phyloP scores from a whole-genome alignment of 2,113 vertebrate genomes.

The Clinocottus analis region DNA sequence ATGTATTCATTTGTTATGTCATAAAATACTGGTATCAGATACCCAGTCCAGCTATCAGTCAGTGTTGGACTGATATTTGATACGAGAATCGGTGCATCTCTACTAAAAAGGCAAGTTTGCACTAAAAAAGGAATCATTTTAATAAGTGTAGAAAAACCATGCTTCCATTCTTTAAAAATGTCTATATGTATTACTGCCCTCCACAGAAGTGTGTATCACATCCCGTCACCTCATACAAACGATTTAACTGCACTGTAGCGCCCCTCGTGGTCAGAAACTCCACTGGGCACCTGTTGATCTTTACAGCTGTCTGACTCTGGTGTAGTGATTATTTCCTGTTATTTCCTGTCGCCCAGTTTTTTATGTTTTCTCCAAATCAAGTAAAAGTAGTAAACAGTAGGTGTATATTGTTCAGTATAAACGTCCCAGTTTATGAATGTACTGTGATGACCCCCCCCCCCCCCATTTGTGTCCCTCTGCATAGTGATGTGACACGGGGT shows the following conservation, averaged over 20 bases:
- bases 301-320: slow-evolving; percentile 40
- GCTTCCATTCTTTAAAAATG: background rate
- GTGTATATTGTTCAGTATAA: background rate
- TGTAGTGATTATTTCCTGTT: background rate
- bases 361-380: slow-evolving; percentile 5
- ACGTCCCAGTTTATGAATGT: background rate
- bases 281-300: background rate
- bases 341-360: background rate
- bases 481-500: background rate
- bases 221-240: background rate
- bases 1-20: background rate
- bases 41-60: background rate
- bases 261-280: background rate
- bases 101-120: background rate
- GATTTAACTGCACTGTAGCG: background rate
- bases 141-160: too few relatives aligned
- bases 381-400: background rate
- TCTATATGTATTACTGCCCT: background rate
- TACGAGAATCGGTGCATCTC: background rate
- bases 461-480: slow-evolving; percentile 14
- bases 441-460: background rate
- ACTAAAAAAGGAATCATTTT: too few relatives aligned
- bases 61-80: background rate
- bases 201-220: background rate
- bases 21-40: background rate